phyloP scores from a whole-genome alignment of 2,888 invertebrate genomes.

The Sinodicranocentrus sp. region DNA sequence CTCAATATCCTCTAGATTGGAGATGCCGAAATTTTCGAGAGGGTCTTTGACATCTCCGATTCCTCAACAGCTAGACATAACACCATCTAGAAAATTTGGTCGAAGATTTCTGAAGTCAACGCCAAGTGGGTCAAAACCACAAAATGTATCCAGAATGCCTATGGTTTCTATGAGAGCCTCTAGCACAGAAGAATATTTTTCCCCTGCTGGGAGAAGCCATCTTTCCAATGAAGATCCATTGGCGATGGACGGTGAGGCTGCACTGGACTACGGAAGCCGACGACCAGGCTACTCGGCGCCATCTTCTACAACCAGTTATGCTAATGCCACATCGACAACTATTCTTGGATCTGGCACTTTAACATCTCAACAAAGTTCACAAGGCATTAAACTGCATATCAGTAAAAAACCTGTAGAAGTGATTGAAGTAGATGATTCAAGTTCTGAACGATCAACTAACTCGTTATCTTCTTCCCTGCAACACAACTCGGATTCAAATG shows the following conservation, averaged over 20 bases:
- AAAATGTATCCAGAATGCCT: slow-evolving; percentile 23
- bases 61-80: not conserved
- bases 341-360: slow-evolving; percentile 35
- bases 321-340: slow-evolving; percentile 20
- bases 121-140: slow-evolving; percentile 6
- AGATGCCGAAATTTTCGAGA: slow-evolving; percentile 19
- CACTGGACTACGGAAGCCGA: slow-evolving; percentile 14
- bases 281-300: not conserved
- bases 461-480: slow-evolving; percentile 9
- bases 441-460: slow-evolving; percentile 4
- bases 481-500: slow-evolving; percentile 32
- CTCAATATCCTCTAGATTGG: not conserved
- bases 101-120: slow-evolving; percentile 65
- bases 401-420: slow-evolving; percentile 52
- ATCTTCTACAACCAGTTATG: not conserved
- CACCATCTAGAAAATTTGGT: slow-evolving; percentile 49
- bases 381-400: slow-evolving; percentile 65
- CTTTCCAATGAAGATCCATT: not conserved
- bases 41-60: not conserved
- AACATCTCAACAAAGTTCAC: slow-evolving; percentile 38
- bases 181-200: slow-evolving; percentile 47
- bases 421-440: slow-evolving; percentile 34
- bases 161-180: slow-evolving; percentile 43
- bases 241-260: slow-evolving; percentile 12
- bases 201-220: not conserved